Base-by-base conservation (phyloP, 1,140 invertebrate genomes). In the Campoletis sonorensis region DNA sequence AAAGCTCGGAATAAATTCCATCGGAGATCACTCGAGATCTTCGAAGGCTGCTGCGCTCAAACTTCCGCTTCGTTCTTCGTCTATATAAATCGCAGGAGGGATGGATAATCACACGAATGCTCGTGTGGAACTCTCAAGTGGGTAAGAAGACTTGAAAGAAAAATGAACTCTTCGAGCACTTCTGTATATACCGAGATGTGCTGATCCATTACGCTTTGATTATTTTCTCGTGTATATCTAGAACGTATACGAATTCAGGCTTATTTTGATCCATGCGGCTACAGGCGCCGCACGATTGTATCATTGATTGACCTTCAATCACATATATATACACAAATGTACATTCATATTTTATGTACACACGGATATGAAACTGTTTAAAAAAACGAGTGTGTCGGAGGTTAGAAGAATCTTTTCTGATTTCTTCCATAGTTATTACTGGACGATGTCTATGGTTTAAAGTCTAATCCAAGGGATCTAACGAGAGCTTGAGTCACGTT, bases 121-220 rank as follows among this genome's bases (percentile, higher is more conserved):
- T 15, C 3, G 11, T 4, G 15, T 49, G 26, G 26, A 75, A 27
- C 26, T 68, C 64, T 49, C 5, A 54, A 49, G 49, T 61, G 27
- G 51, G 4, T 77, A 27, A 58, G 27, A 61, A 77, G 18, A 27
- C 51, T 10, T 27, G 71, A 27, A 73, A 33, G 18, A 4, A 33
- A 70, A 70, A 70, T 37, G 4, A 70, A n/a, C 54, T n/a, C 16
- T n/a, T 40, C 51, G 73, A 58, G 30, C 13, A 61, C 49, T 27
- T 49, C 15, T 51, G 21, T 1, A 30, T 1, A 30, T 15, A 5
- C 21, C 30, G 26, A n/a, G 26, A 21, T 18, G 51, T 40, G 73
- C 73, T 77, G 73, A 77, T 77, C 51, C 73, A 77, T 77, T 77
- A 77, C 73, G 73, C 73, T 77, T 54, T 77, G 73, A 77, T 77